Conservation (phyloP, 2,113 vertebrate species). For the Leptodactylus fuscus region DNA sequence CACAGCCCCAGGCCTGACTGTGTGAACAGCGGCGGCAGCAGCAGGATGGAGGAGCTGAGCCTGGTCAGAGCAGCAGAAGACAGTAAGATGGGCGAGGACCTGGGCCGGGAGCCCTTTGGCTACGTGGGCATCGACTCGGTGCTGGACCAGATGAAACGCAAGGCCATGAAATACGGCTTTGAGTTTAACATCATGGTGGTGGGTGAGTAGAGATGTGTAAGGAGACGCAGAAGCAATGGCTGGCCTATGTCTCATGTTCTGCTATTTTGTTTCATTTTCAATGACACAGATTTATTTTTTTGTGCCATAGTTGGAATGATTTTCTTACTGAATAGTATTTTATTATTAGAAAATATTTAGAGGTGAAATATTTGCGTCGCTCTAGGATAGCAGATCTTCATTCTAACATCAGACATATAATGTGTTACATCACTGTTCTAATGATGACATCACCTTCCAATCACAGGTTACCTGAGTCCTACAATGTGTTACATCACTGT, state of each 20-base stretch:
- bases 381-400: neutral
- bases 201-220: slow-evolving; percentile 75
- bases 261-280: no score
- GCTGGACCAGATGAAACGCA: slow-evolving; percentile 92
- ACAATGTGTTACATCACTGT: no score
- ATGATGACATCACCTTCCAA: neutral
- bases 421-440: no score
- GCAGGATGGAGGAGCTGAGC: slow-evolving; percentile 46
- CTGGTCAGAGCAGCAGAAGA: neutral
- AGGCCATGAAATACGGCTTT: slow-evolving; percentile 93
- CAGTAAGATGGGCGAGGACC: slow-evolving; percentile 6
- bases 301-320: no score
- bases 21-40: neutral
- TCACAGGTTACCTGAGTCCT: no score
- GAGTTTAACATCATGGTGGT: slow-evolving; percentile 99
- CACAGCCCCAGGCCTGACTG: neutral
- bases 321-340: neutral
- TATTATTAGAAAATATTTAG: neutral
- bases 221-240: neutral
- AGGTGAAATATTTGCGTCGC: neutral
- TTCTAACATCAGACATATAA: no score
- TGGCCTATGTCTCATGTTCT: neutral
- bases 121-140: slow-evolving; percentile 93
- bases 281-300: no score
- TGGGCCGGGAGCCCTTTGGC: slow-evolving; percentile 77